Percentiles rank a stretch among this genome's conserved stretches.
Conservation (phyloP, 2,888 invertebrate genomes). For the Pycnomerus fuliginosus region DNA sequence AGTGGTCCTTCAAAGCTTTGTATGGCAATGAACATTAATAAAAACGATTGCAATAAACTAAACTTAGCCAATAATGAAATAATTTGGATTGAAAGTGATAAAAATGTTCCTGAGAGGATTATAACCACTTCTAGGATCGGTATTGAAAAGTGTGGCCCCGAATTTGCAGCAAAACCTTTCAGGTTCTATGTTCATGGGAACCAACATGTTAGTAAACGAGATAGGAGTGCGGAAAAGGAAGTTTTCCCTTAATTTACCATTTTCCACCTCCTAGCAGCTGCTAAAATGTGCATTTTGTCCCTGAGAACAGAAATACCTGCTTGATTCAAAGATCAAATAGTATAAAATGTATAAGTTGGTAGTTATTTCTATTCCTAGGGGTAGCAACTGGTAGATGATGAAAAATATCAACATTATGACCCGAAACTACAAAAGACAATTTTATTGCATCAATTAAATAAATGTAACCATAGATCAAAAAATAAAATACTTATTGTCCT, state of each 20-base stretch:
- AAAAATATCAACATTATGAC: no score
- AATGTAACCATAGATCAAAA: no score
- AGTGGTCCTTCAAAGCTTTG: conserved; percentile 76
- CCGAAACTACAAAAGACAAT: no score
- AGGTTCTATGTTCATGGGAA: conserved; percentile 64
- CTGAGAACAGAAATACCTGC: no score
- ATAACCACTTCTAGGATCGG: conserved; percentile 62
- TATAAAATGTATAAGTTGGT: no score
- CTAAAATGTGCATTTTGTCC: no score
- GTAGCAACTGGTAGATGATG: no score
- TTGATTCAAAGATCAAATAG: no score
- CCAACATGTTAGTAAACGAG: conserved; percentile 59
- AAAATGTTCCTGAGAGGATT: conserved; percentile 39
- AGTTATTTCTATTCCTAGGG: no score
- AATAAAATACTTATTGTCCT: conserved; percentile 62
- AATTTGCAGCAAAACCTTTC: conserved; percentile 63
- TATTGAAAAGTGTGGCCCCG: conserved; percentile 60
- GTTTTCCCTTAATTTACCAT: no score
- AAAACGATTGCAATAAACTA: conserved; percentile 59
- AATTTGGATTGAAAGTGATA: conserved; percentile 55
- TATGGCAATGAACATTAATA: conserved; percentile 61
- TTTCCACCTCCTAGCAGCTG: no score
- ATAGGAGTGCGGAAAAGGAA: conserved; percentile 55
- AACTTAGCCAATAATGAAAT: conserved; percentile 55
- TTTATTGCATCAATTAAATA: no score